A percentile compares a stretch with the other conserved stretches of the same genome.
Conservation (phyloP, 1,140 invertebrate species). For the Ditylenchus dipsaci region DNA sequence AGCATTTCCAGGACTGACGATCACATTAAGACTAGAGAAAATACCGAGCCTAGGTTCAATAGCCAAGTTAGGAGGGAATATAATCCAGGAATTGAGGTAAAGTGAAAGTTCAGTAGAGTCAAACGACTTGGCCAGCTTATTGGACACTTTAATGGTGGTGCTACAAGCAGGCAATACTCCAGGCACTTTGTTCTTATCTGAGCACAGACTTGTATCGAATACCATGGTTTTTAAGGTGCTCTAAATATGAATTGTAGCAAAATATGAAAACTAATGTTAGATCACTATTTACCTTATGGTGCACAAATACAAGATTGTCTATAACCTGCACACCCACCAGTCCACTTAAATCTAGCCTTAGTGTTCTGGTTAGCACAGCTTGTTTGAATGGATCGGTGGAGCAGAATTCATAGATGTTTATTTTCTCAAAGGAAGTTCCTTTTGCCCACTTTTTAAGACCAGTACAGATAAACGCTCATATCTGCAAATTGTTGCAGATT, state of each 20-base stretch:
- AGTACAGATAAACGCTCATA: neutral
- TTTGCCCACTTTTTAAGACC: slow-evolving; percentile 1
- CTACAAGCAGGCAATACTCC: neutral
- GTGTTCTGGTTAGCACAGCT: neutral
- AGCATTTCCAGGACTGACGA: slow-evolving; percentile 8
- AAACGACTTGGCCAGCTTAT: neutral
- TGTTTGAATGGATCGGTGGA: neutral
- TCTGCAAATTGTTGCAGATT: neutral
- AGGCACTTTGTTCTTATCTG: neutral
- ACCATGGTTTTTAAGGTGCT: slow-evolving; percentile 15
- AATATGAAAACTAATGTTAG: too few relatives aligned
- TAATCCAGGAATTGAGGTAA: slow-evolving; percentile 22
- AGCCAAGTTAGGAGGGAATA: slow-evolving; percentile 37
- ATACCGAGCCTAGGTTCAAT: slow-evolving; percentile 25
- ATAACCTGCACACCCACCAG: slow-evolving; percentile 30
- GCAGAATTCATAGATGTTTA: slow-evolving; percentile 3
- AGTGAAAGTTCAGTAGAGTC: slow-evolving; percentile 2
- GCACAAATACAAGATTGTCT: slow-evolving; percentile 31
- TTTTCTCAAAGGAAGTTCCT: neutral
- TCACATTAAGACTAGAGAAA: slow-evolving; percentile 33
- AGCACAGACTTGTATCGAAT: slow-evolving; percentile 26
- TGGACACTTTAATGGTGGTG: slow-evolving; percentile 3
- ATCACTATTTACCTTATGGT: slow-evolving; percentile 17
- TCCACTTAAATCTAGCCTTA: slow-evolving; percentile 11
- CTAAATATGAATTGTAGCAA: slow-evolving; percentile 9